Base-by-base conservation (phyloP, 2,113 vertebrate genomes). In the Parotia lawesii region DNA sequence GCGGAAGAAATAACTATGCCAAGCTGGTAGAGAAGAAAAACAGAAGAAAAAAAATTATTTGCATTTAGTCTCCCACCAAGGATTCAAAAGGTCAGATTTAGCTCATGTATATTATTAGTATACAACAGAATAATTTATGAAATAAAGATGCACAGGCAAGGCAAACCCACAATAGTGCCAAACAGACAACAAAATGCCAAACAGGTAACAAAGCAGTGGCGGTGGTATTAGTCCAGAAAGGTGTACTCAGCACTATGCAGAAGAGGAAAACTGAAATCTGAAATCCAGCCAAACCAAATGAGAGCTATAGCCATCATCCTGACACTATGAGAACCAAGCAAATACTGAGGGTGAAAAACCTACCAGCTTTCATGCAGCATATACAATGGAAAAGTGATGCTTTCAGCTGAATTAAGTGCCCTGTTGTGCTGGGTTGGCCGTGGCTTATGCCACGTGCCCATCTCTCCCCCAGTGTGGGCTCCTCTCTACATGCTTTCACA, bases 391-490 rank as follows among this genome's bases (percentile, higher is more conserved):
- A 60, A 76, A 56, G 19, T 35, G 56, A 10, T 20, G 12, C 35
- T 51, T 90, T 51, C 37, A 58, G 11, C 7, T 85, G 38, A 62
- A 45, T 53, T 54, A 50, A 64, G 23, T 50, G 33, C 33, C 19
- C 1, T 2, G 12, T 29, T 71, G 29, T 31, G 25, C 35, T 71
- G 66, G 42, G 22, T 12, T 79, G 22, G 31, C 23, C 0, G 0
- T 38, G 54, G 33, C 33, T 38, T 31, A 13, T 35, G 56, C 29
- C 65, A 56, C 1, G 0, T 64, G 42, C 35, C 29, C 20, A 21
- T 35, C 40, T 40, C 40, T 70, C 56, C n/a, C n/a, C n/a, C 23
- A 47, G 15, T 8, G 12, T 16, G 8, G n/a, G 28, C 28, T 70
- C 47, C 56, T 78, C 47, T 86, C 73, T 28, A 3, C 1, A 5